phyloP scores from a whole-genome alignment of 2,797 vertebrate species.

The Muraenolepis orangiensis region DNA sequence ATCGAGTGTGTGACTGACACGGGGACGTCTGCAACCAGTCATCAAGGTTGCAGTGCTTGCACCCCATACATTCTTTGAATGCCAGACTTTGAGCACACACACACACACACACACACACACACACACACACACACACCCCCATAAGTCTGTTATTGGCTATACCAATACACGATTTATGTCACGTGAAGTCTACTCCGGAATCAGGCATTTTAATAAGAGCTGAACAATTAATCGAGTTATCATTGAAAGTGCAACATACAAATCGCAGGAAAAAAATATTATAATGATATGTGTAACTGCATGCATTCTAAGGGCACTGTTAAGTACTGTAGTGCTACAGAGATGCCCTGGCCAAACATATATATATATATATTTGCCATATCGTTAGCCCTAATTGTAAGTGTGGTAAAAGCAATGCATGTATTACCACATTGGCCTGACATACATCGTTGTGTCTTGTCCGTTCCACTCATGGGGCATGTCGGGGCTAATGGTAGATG shows the following conservation, averaged over 20 bases:
- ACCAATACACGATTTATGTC: background rate
- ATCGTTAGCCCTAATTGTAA: too few relatives aligned
- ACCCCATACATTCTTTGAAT: conserved; percentile 71
- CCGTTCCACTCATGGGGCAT: background rate
- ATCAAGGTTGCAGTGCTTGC: conserved; percentile 57
- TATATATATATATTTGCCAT: too few relatives aligned
- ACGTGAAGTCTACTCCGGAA: background rate
- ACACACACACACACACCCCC: background rate
- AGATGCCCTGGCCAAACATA: too few relatives aligned
- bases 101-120: background rate
- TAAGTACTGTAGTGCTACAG: too few relatives aligned
- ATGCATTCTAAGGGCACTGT: too few relatives aligned
- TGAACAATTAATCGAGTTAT: too few relatives aligned
- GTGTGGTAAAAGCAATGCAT: background rate
- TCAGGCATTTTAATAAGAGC: too few relatives aligned
- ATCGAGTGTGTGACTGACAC: background rate
- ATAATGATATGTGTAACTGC: too few relatives aligned
- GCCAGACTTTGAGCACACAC: conserved; percentile 36
- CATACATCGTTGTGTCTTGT: background rate
- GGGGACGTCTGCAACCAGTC: conserved; percentile 20
- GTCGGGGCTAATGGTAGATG: background rate
- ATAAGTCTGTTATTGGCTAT: too few relatives aligned
- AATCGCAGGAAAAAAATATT: too few relatives aligned
- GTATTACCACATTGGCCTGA: background rate
- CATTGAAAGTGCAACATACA: too few relatives aligned